phyloP scores from a whole-genome alignment of 2,113 vertebrate genomes.

The Burhinus bistriatus region DNA sequence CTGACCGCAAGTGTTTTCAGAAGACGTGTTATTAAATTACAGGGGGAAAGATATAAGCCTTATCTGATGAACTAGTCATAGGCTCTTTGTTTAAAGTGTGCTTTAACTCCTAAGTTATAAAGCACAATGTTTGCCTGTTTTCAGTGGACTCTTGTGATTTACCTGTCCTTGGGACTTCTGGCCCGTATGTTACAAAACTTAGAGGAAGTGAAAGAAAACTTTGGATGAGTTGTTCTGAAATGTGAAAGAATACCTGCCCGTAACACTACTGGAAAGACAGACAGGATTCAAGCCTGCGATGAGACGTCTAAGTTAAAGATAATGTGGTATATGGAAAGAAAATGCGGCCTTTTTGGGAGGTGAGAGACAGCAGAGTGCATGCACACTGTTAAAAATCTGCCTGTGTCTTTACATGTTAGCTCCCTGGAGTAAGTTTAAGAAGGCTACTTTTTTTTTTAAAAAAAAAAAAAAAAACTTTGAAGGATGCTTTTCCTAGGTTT shows the following conservation, averaged over 20 bases:
- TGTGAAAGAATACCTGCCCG: not conserved
- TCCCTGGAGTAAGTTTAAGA: not conserved
- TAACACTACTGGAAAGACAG: not conserved
- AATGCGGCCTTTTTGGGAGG: not conserved
- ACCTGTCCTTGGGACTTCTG: slow-evolving; percentile 4
- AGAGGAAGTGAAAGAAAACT: not conserved
- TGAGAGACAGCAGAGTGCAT: not conserved
- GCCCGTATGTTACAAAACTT: not conserved
- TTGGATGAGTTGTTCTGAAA: not conserved
- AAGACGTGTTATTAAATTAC: slow-evolving; percentile 23
- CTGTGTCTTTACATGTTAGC: not conserved
- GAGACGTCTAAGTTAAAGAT: not conserved
- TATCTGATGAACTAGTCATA: slow-evolving; percentile 16
- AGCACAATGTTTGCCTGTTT: slow-evolving; percentile 20
- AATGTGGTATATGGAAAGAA: not conserved
- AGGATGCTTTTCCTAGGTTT: not conserved
- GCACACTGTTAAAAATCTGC: not conserved
- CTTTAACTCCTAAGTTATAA: not conserved
- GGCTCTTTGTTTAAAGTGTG: slow-evolving; percentile 45
- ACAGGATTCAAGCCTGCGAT: not conserved
- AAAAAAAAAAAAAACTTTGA: not conserved
- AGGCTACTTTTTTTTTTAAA: no score
- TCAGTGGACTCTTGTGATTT: not conserved
- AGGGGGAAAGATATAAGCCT: not conserved
- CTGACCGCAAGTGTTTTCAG: not conserved